Evolutionary conservation across 2,888 invertebrate species (phyloP).

Genomic region (Plemyria rubiginata): DNA sequence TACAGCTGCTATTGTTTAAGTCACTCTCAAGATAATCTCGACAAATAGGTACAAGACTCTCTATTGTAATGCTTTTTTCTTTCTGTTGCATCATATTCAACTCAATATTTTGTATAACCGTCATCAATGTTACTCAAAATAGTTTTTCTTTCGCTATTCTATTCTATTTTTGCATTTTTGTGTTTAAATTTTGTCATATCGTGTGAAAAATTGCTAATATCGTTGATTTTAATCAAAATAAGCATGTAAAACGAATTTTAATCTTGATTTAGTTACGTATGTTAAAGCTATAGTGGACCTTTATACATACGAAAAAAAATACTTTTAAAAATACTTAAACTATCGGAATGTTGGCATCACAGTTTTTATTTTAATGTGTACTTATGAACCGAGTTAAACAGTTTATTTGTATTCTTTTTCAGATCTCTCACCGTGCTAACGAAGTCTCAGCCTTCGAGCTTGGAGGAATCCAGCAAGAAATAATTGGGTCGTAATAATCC

Average conservation of each 20-base stretch:
- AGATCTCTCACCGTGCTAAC: constrained; percentile 78
- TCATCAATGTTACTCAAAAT: constrained; percentile 19
- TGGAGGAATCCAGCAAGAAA: constrained; percentile 69
- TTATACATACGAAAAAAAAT: neutral
- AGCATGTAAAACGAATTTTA: constrained; percentile 13
- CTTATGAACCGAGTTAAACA: neutral
- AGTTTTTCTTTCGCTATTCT: constrained; percentile 30
- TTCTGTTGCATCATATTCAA: constrained; percentile 54
- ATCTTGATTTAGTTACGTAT: neutral
- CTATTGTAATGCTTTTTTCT: constrained; percentile 69
- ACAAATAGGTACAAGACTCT: constrained; percentile 80
- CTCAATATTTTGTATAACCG: constrained; percentile 23
- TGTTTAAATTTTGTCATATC: constrained; percentile 19
- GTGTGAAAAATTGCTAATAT: constrained; percentile 30
- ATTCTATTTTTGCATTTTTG: constrained; percentile 27
- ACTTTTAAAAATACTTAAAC: neutral
- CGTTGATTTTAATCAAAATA: constrained; percentile 1
- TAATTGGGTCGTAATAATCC: constrained; percentile 48
- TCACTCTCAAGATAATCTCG: constrained; percentile 80
- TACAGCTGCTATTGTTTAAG: constrained; percentile 85
- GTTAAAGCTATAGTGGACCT: neutral
- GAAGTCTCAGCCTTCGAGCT: constrained; percentile 72
- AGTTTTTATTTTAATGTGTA: constrained; percentile 6
- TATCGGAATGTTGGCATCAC: constrained; percentile 1
- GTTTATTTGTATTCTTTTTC: constrained; percentile 53